Conservation (phyloP, 1,140 invertebrate genomes). For the Mylabris phalerata region DNA sequence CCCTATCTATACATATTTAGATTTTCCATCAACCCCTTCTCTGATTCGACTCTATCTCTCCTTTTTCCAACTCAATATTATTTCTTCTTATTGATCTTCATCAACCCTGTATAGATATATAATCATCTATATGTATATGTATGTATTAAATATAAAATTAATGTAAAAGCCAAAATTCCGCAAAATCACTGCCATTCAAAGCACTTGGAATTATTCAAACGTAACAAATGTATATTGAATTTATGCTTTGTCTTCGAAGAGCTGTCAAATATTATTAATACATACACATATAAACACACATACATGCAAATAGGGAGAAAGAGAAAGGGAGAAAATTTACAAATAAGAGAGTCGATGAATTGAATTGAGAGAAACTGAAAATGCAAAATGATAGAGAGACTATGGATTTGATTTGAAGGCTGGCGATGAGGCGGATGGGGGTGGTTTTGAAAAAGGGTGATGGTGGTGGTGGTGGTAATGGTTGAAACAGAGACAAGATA, state of each 20-base stretch:
- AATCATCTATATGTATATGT: not conserved
- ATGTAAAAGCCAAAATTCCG: conserved; percentile 20
- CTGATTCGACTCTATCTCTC: not conserved
- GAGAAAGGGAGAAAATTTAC: too few relatives aligned
- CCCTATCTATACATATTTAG: too few relatives aligned
- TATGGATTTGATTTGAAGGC: too few relatives aligned
- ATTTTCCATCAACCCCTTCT: conserved; percentile 5
- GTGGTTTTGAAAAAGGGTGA: too few relatives aligned
- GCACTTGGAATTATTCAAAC: conserved; percentile 14
- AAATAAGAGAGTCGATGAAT: too few relatives aligned
- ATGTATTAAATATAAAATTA: conserved; percentile 14
- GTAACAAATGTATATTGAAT: conserved; percentile 18
- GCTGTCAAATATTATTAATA: conserved; percentile 19
- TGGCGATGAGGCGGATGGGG: too few relatives aligned
- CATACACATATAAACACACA: not conserved
- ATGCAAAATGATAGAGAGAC: too few relatives aligned
- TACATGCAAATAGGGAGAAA: not conserved
- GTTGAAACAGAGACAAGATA: not conserved
- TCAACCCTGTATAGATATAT: not conserved
- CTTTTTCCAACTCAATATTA: too few relatives aligned
- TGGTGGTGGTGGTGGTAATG: too few relatives aligned
- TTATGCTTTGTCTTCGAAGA: conserved; percentile 14
- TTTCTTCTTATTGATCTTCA: conserved; percentile 14
- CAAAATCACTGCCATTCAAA: conserved; percentile 19
- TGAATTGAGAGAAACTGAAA: too few relatives aligned